Evolutionary conservation across 92 coral and sea anemone species (phyloP).

Genomic region (Parazoanthus atlanticus): DNA sequence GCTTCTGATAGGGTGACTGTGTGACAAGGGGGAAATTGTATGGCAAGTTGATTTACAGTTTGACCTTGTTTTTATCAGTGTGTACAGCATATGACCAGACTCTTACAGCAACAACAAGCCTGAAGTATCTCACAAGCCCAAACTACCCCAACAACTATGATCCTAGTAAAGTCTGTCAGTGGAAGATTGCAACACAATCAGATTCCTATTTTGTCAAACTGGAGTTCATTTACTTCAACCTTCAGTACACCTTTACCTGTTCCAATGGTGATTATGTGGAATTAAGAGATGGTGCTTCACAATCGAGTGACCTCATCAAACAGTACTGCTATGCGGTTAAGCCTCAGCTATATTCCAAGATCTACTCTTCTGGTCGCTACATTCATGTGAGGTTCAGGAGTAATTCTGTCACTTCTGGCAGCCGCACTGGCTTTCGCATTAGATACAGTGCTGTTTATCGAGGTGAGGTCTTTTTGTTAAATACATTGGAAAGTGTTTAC

Average conservation of each 20-base stretch:
- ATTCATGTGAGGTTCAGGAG: not conserved
- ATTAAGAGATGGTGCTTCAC: slow-evolving; percentile 1
- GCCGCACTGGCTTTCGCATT: not conserved
- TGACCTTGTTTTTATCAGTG: not conserved
- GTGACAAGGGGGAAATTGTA: no score
- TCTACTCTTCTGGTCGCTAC: slow-evolving; percentile 4
- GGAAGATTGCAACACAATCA: not conserved
- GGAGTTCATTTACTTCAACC: not conserved
- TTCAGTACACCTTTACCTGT: not conserved
- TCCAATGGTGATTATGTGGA: not conserved
- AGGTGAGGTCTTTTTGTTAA: not conserved
- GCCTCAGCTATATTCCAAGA: not conserved
- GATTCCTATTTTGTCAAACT: not conserved
- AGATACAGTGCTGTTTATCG: not conserved
- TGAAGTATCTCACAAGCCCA: not conserved
- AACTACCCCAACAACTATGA: not conserved
- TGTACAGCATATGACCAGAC: not conserved
- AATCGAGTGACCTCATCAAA: slow-evolving; percentile 3
- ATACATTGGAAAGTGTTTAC: no score
- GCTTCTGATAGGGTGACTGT: no score
- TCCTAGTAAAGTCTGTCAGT: not conserved
- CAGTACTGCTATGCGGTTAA: not conserved
- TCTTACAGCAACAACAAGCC: not conserved
- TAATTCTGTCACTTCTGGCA: not conserved
- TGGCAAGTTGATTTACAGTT: no score